Conservation (phyloP, 1,140 invertebrate genomes). For the Choristoneura fumiferana region DNA sequence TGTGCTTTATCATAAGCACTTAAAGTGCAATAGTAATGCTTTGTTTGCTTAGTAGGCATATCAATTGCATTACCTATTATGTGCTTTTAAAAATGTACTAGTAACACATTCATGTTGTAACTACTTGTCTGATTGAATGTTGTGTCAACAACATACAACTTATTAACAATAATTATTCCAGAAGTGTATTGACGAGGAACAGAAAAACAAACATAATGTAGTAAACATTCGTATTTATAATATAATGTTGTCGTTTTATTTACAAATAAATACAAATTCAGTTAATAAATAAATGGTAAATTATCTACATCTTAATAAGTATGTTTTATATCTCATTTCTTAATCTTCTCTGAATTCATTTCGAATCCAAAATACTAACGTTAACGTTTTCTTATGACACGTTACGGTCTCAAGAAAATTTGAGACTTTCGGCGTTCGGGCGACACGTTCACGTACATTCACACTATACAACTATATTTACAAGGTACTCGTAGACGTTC, state of each 20-base stretch:
- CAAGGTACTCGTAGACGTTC: conserved; percentile 66
- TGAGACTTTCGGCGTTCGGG: conserved; percentile 76
- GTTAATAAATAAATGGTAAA: conserved; percentile 79
- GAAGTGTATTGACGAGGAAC: conserved; percentile 25
- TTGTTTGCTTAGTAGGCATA: too few relatives aligned
- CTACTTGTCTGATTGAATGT: too few relatives aligned
- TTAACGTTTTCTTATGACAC: conserved; percentile 77
- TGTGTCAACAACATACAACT: too few relatives aligned
- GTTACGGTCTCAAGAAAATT: conserved; percentile 77
- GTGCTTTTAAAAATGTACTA: too few relatives aligned
- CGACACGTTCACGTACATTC: conserved; percentile 77
- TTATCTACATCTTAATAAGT: conserved; percentile 79
- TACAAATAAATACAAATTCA: conserved; percentile 79
- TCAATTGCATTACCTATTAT: too few relatives aligned
- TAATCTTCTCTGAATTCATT: conserved; percentile 73
- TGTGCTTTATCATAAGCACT: too few relatives aligned
- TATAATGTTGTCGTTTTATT: conserved; percentile 77
- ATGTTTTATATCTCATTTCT: conserved; percentile 77
- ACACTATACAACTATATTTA: conserved; percentile 74
- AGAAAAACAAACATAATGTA: conserved; percentile 72
- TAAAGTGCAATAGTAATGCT: too few relatives aligned
- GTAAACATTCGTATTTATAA: conserved; percentile 79
- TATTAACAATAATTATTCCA: background rate
- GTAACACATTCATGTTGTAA: too few relatives aligned
- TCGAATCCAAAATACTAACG: conserved; percentile 76